These are phyloP conservation scores for Lycopodina hypogea DNA, from an alignment of 37 sponge, comb jelly and placozoan species.

Conservation along the genomic window DNA sequence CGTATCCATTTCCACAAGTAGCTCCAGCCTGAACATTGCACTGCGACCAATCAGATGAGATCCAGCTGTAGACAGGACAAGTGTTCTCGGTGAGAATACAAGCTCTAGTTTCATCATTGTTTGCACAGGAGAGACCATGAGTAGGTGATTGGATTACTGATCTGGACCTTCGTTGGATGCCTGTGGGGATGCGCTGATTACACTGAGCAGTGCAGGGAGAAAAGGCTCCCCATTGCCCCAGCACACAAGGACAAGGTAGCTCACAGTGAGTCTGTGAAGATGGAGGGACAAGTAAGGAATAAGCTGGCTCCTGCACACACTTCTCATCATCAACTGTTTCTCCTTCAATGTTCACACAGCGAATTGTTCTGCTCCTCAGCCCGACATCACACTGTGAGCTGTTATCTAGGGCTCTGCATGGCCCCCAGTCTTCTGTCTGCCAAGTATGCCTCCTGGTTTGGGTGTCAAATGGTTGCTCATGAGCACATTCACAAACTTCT, in stretches of 20 bases:
- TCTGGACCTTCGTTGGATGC: not conserved
- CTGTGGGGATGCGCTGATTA: not conserved
- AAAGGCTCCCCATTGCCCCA: constrained; percentile 24
- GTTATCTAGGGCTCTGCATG: not conserved
- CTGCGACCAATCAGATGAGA: constrained; percentile 26
- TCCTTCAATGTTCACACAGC: constrained; percentile 20
- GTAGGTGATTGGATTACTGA: constrained; percentile 11
- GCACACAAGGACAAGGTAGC: constrained; percentile 24
- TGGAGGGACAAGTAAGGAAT: constrained; percentile 19
- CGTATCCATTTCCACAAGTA: constrained; percentile 29
- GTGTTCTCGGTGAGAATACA: not conserved
- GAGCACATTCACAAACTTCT: not conserved
- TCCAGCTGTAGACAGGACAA: constrained; percentile 33
- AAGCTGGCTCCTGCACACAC: constrained; percentile 28
- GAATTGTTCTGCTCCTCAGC: constrained; percentile 8
- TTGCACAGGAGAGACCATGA: not conserved
- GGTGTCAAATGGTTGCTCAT: not conserved
- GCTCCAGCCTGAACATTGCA: constrained; percentile 6
- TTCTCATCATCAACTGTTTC: not conserved
- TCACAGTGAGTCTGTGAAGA: constrained; percentile 1
- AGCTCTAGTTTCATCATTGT: not conserved
- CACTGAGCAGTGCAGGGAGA: not conserved
- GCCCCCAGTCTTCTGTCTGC: constrained; percentile 10
- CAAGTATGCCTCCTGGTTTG: constrained; percentile 22
- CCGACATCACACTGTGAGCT: constrained; percentile 22